Evolutionary conservation across 2,888 invertebrate species (phyloP).

Genomic region (Euproctis similis): DNA sequence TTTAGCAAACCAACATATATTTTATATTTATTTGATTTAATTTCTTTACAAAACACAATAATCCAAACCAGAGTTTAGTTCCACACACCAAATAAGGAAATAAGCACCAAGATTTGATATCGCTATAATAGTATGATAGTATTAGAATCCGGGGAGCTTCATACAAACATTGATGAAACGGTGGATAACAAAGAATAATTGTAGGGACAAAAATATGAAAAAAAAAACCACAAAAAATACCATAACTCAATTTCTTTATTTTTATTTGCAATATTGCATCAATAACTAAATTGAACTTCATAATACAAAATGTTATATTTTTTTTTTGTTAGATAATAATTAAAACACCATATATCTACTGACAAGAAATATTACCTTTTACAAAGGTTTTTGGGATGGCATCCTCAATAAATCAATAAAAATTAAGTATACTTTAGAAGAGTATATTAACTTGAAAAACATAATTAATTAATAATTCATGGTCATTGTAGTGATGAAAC

Average conservation of each 20-base stretch:
- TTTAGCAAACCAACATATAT: no score
- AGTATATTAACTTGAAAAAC: conserved; percentile 16
- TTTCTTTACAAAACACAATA: no score
- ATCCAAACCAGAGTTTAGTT: no score
- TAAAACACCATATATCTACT: conserved; percentile 61
- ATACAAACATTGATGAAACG: no score
- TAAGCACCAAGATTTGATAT: no score
- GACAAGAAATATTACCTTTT: conserved; percentile 74
- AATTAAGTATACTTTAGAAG: conserved; percentile 25
- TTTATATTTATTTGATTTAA: no score
- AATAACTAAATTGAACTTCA: conserved; percentile 60
- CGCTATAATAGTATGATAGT: no score
- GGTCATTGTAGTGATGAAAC: conserved; percentile 12
- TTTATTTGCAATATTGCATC: conserved; percentile 67
- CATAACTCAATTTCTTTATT: conserved; percentile 36
- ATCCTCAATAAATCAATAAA: conserved; percentile 47
- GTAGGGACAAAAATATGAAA: no score
- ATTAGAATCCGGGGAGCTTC: no score
- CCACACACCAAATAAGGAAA: no score
- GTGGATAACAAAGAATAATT: no score
- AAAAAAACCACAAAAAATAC: conserved; percentile 13
- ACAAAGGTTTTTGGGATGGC: conserved; percentile 71
- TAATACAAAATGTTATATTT: conserved; percentile 39
- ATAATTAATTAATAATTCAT: no score
- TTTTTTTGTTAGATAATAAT: conserved; percentile 46